Base-by-base conservation (phyloP, 2,113 vertebrate species). In the Dascyllus trimaculatus region DNA sequence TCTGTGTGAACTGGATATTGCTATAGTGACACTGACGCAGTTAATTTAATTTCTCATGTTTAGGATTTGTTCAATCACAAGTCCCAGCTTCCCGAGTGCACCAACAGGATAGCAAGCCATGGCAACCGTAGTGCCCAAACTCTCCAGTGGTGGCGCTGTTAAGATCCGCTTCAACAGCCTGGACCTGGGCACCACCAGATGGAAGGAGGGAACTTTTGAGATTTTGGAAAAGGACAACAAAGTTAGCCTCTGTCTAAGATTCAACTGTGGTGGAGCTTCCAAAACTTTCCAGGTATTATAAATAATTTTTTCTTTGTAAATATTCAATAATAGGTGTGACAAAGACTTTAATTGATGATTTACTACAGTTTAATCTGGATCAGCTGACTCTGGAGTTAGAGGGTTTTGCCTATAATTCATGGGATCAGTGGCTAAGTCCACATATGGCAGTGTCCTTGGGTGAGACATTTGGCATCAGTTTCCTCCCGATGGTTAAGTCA, bases 141-240 rank as follows among this genome's bases (percentile, higher is more conserved):
- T 99, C 86, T 95, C 95, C 32, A 97, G 96, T 26, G 94, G 97
- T 25, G 94, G 84, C 21, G 57, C 70, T 45, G 86, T 95, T 2
- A 93, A 90, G 65, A 95, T 99, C 74, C 96, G 98, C 83, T 90
- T 97, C 60, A 93, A 81, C 78, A 96, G 96, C 86, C 80, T 96
- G 11, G 97, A 98, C 13, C 90, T 96, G 45, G 97, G 98, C 11
- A 96, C 96, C 87, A 97, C 96, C 9, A 97, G 95, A 48, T 99
- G 98, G 98, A 99, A 94, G 91, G 97, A 99, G 84, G 98, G 98
- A 43, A 95, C 95, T 17, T 98, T 99, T 93, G 98, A 99, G 93
- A 96, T 99, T 65, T 93, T 97, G 72, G 98, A 99, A 89, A 98
- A 96, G 87, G 98, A 99, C 77, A 98, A 94, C 91, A 99, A 97